Evolutionary conservation across 2,797 vertebrate species (phyloP).

Genomic region (Coracias cyanogaster): DNA sequence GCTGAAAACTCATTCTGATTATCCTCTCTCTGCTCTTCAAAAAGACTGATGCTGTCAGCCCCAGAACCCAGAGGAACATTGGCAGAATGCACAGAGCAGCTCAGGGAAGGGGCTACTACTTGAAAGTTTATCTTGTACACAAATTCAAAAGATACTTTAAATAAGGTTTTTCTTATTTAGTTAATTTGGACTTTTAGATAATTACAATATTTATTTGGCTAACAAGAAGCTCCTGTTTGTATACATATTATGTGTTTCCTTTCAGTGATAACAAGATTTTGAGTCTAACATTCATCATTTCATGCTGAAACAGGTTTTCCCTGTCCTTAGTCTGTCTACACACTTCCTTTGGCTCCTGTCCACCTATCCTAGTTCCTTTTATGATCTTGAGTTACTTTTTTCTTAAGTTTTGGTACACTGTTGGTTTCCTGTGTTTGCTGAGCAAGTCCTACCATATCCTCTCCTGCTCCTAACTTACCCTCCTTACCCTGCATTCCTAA

Average conservation of each 20-base stretch:
- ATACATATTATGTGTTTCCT: not conserved
- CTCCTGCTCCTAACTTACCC: not conserved
- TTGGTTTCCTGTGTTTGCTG: not conserved
- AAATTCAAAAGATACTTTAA: not conserved
- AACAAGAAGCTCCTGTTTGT: not conserved
- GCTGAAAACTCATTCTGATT: not conserved
- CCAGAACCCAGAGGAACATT: not conserved
- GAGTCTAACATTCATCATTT: not conserved
- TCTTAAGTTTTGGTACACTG: not conserved
- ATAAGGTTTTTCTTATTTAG: not conserved
- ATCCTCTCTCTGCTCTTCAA: not conserved
- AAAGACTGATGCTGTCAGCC: not conserved
- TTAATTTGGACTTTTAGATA: not conserved
- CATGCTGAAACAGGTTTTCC: not conserved
- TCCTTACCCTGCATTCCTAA: not conserved
- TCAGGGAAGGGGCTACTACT: not conserved
- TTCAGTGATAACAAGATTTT: not conserved
- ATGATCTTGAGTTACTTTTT: not conserved
- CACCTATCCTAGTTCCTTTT: not conserved
- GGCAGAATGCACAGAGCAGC: not conserved
- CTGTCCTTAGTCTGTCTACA: not conserved
- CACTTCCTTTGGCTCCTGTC: not conserved
- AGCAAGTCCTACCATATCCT: not conserved
- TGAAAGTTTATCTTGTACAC: not conserved
- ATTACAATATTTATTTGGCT: not conserved